Evolutionary conservation across 2,113 vertebrate genomes (phyloP).

Genomic region (Chroicocephalus ridibundus): DNA sequence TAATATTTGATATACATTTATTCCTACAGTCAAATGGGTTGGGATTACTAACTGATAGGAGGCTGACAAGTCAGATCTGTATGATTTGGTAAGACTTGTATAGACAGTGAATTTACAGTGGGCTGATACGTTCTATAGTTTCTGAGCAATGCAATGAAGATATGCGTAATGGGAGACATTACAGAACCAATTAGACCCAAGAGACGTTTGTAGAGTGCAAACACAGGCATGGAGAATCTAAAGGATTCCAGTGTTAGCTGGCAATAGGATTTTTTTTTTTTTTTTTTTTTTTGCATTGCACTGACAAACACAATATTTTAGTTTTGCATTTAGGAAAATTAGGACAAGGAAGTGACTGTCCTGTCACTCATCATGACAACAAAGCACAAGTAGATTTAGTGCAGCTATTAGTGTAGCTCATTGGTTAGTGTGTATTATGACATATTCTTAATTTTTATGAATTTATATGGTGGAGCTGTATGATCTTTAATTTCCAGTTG

Average conservation of each 20-base stretch:
- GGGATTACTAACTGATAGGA: not conserved
- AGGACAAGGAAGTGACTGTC: not conserved
- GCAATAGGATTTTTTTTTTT: not conserved
- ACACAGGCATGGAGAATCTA: not conserved
- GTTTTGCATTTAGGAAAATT: not conserved
- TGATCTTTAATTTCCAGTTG: not conserved
- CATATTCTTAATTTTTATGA: not conserved
- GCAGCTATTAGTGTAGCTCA: not conserved
- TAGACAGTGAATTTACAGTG: constrained; percentile 2
- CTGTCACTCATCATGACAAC: constrained; percentile 1
- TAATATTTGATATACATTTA: not conserved
- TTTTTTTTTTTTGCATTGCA: not conserved
- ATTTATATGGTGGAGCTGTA: not conserved
- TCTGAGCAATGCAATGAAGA: not conserved
- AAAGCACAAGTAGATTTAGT: not conserved
- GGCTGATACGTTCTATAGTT: not conserved
- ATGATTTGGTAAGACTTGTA: not conserved
- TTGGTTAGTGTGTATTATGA: not conserved
- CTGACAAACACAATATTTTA: not conserved
- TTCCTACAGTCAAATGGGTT: not conserved
- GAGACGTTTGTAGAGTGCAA: constrained; percentile 10
- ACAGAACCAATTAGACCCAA: not conserved
- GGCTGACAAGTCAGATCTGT: not conserved
- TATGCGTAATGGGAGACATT: not conserved
- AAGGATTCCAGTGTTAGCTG: not conserved